These are phyloP conservation scores for Ptychoptera contaminata DNA, from an alignment of 2,888 invertebrate genomes.

Conservation along the genomic window DNA sequence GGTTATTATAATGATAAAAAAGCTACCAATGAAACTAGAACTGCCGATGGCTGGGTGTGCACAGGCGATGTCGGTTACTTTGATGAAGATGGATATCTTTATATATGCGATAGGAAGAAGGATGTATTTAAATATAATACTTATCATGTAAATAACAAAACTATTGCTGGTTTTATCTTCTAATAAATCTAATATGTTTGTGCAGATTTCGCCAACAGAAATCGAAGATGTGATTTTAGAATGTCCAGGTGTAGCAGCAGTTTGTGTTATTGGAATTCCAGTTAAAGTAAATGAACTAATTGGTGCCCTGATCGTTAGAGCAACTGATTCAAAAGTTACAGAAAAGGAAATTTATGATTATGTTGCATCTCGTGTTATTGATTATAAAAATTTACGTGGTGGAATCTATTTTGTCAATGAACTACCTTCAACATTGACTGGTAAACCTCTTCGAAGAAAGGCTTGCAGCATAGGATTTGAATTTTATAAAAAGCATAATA, in stretches of 20 bases:
- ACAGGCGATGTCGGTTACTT: conserved; percentile 29
- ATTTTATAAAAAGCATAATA: too few species aligned
- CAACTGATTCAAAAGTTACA: conserved; percentile 6
- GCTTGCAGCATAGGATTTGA: conserved; percentile 7
- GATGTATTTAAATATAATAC: conserved; percentile 22
- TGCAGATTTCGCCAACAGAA: conserved; percentile 21
- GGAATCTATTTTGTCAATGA: conserved; percentile 20
- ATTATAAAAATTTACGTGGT: conserved; percentile 20
- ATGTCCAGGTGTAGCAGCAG: too few species aligned
- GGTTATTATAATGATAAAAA: too few species aligned
- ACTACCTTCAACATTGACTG: conserved; percentile 24
- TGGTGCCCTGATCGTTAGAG: conserved; percentile 7
- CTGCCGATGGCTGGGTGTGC: conserved; percentile 25
- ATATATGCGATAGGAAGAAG: conserved; percentile 19
- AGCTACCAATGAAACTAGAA: conserved; percentile 19
- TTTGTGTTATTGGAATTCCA: too few species aligned
- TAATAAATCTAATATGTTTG: conserved; percentile 6
- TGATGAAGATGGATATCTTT: conserved; percentile 23
- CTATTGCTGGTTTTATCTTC: too few species aligned
- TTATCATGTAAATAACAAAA: too few species aligned
- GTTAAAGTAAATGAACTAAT: too few species aligned
- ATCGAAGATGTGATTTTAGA: conserved; percentile 19
- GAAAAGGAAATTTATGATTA: conserved; percentile 9
- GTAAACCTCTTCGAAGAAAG: conserved; percentile 19
- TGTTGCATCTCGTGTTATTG: conserved; percentile 16